phyloP scores from a whole-genome alignment of 1,140 invertebrate genomes.

The Drosophila busckii region DNA sequence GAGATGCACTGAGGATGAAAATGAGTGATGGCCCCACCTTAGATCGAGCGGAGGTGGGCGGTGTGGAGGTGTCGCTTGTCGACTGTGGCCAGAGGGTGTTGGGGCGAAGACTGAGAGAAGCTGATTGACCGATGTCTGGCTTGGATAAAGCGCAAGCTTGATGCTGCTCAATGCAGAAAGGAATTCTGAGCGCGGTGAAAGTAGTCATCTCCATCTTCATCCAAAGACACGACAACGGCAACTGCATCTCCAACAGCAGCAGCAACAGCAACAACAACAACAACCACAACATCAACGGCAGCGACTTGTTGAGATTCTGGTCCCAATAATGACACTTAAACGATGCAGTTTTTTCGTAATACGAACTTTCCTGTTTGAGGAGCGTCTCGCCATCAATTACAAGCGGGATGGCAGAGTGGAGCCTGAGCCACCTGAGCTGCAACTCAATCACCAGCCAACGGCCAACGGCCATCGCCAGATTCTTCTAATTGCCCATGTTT shows the following conservation, averaged over 20 bases:
- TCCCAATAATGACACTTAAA: slow-evolving; percentile 75
- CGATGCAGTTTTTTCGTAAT: slow-evolving; percentile 74
- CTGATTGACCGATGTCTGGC: slow-evolving; percentile 64
- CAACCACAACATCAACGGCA: slow-evolving; percentile 34
- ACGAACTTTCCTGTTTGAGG: slow-evolving; percentile 70
- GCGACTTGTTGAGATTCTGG: slow-evolving; percentile 68
- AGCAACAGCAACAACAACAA: slow-evolving; percentile 4
- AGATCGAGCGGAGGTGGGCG: slow-evolving; percentile 27
- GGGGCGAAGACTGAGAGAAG: neutral
- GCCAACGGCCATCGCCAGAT: slow-evolving; percentile 53
- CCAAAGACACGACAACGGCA: too few species aligned
- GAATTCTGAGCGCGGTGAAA: slow-evolving; percentile 66
- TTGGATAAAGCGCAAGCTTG: slow-evolving; percentile 18
- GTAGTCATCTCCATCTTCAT: slow-evolving; percentile 56
- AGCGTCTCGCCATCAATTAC: slow-evolving; percentile 59
- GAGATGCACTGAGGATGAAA: slow-evolving; percentile 26
- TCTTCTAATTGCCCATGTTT: slow-evolving; percentile 65
- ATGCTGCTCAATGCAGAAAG: slow-evolving; percentile 30
- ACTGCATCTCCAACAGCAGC: slow-evolving; percentile 8
- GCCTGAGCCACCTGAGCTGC: slow-evolving; percentile 54
- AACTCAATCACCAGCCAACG: slow-evolving; percentile 58
- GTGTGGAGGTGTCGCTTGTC: slow-evolving; percentile 59
- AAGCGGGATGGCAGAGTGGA: slow-evolving; percentile 15
- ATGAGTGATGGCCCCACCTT: slow-evolving; percentile 61
- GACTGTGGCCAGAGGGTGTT: slow-evolving; percentile 58